These are phyloP conservation scores for Esox lucius DNA, from an alignment of 2,797 vertebrate species.

Conservation along the genomic window DNA sequence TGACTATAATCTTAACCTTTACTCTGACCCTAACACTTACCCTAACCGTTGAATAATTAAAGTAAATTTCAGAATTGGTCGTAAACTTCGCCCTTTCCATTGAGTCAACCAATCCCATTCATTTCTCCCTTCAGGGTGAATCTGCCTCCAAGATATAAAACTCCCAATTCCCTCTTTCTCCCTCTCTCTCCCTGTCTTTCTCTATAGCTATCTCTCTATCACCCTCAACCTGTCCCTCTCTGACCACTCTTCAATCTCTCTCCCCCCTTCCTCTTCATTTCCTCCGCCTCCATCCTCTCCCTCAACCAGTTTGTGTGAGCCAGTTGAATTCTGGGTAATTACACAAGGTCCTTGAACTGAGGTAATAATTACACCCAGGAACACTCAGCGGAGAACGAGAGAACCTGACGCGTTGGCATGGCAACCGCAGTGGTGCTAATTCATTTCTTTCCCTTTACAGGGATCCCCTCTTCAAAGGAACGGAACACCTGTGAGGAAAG, in stretches of 20 bases:
- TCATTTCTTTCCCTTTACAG: conserved; percentile 34
- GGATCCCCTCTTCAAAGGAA: conserved; percentile 44
- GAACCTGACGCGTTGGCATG: conserved; percentile 60
- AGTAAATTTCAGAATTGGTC: too few relatives aligned
- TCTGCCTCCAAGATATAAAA: not conserved
- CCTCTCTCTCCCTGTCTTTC: not conserved
- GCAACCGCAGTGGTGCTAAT: conserved; percentile 57
- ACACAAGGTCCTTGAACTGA: conserved; percentile 64
- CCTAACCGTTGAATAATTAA: too few relatives aligned
- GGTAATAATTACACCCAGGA: conserved; percentile 67
- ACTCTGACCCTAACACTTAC: too few relatives aligned
- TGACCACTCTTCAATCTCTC: not conserved
- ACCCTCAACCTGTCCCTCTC: not conserved
- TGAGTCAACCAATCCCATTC: too few relatives aligned
- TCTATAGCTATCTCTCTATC: not conserved
- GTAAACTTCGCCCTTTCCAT: too few relatives aligned
- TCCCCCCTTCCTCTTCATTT: not conserved
- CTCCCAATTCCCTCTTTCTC: not conserved
- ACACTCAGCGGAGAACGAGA: conserved; percentile 59
- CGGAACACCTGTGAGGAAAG: conserved; percentile 38
- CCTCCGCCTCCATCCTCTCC: not conserved
- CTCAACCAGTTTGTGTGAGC: not conserved
- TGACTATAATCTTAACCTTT: too few relatives aligned
- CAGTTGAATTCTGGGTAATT: conserved; percentile 54
- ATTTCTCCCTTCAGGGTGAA: too few relatives aligned